Base-by-base conservation (phyloP, 2,113 vertebrate species). In the Anoura caudifer region DNA sequence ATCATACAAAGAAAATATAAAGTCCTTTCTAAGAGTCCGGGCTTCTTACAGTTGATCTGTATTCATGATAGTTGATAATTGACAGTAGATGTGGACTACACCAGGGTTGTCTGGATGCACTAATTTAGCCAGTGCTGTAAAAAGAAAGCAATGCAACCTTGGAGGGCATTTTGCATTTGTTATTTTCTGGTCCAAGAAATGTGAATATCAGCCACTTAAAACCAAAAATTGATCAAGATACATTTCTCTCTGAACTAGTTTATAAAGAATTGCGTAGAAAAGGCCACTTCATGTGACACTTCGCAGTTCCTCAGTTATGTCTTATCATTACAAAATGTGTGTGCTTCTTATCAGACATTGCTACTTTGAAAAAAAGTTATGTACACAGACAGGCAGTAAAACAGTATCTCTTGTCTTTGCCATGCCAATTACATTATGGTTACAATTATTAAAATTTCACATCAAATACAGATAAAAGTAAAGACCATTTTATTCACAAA, bases 401-500 rank as follows among this genome's bases (percentile, higher is more conserved):
- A 52, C 7, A 9, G 13, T 61, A 33, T 38, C 38, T 33, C 20
- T 90, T 61, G 3, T 92, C 43, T 92, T 79, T 69, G 24, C 19
- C 67, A 85, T 4, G 31, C 22, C 33, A 63, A 77, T 52, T 85
- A 63, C 36, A 94, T 77, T 73, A 80, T 41, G 7, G 31, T 77
- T 88, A 76, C 4, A 83, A 95, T 94, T 33, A 90, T 85, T 79
- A 76, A 95, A 92, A 67, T 7, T 65, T 70, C 2, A 85, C 20
- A 90, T 3, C 16, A 95, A 15, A 9, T 79, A 38, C 16, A 93
- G 61, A 93, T 91, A 92, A 94, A 94, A 87, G 6, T 85, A 79
- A 88, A 91, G 89, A 94, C 36, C 2, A 70, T 63, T 93, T 93
- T 96, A 94, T 54, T 69, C 24, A 82, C 80, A 79, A 96, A 85